Base-by-base conservation (phyloP, 2,113 vertebrate genomes). In the Larimichthys crocea region DNA sequence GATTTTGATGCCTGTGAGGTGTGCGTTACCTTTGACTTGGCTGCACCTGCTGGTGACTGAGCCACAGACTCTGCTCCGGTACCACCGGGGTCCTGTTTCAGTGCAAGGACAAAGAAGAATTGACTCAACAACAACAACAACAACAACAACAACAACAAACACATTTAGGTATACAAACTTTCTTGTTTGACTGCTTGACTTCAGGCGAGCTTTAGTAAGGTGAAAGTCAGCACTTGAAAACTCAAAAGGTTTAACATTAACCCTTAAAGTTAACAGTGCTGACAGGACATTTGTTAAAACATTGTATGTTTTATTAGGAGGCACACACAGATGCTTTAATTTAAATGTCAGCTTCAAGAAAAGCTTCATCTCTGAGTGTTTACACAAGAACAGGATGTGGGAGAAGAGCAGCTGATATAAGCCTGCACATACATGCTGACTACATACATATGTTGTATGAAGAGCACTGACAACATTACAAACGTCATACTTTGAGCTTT, bases 11-110 rank as follows among this genome's bases (percentile, higher is more conserved):
- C 3, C 19, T 55, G 16, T 16, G 61, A 26, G 6, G 48, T 17
- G 40, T 44, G 60, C 7, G 46, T 19, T 88, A 93, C 93, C 92
- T 93, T 94, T 67, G 93, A 94, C 72, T 91, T 94, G 44, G 83
- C 40, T 81, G 88, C 73, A 56, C 86, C 84, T 74, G 81, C 64
- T 48, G 90, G 70, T 4, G 93, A 91, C 67, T 90, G 88, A 86
- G 86, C 80, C 19, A 35, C 79, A 84, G 84, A 49, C 68, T 85
- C 90, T 24, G 75, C 53, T 84, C 49, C 57, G 15, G 63, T 59
- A 42, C 86, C 84, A 67, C 79, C 80, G 20, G 87, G 70, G 19
- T 93, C 92, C 92, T 94, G 85, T 80, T 75, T 61, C 22, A 82
- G 24, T 5, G 1, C 31, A 56, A 31, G 7, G 0, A n/a, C 49